These are phyloP conservation scores for Gambelia wislizenii DNA, from an alignment of 2,797 vertebrate species.

Conservation along the genomic window DNA sequence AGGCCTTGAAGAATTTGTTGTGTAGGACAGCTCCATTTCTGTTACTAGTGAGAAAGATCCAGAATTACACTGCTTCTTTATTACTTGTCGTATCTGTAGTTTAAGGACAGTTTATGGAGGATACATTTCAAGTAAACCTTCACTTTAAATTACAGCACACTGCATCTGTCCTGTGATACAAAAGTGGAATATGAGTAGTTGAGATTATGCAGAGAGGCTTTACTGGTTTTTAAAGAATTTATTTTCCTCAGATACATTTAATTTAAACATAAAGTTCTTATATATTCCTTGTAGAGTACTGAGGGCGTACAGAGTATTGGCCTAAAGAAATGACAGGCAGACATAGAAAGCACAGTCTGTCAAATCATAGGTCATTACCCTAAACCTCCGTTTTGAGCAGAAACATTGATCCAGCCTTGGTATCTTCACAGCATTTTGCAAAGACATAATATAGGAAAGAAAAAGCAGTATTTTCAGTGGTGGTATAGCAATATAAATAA, in stretches of 20 bases:
- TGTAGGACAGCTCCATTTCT: background rate
- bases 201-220: background rate
- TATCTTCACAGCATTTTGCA: background rate
- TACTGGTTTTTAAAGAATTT: background rate
- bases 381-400: conserved; percentile 63
- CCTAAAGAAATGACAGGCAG: conserved; percentile 87
- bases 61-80: conserved; percentile 4
- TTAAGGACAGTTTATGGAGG: background rate
- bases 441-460: background rate
- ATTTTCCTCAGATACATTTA: background rate
- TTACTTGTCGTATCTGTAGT: background rate
- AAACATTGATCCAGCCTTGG: background rate
- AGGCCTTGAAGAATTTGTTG: background rate
- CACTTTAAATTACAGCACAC: background rate
- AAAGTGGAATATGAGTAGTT: background rate
- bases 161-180: background rate
- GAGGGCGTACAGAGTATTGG: conserved; percentile 79
- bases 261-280: background rate
- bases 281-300: background rate
- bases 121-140: background rate
- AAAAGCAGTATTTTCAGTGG: conserved; percentile 16
- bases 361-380: conserved; percentile 88
- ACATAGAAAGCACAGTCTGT: conserved; percentile 75
- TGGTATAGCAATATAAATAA: background rate
- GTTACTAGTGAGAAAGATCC: background rate